Evolutionary conservation across 2,888 invertebrate species (phyloP), one percentile per base, ranked within the genome.

Genomic region (Mesopsocus fuscifrons): DNA sequence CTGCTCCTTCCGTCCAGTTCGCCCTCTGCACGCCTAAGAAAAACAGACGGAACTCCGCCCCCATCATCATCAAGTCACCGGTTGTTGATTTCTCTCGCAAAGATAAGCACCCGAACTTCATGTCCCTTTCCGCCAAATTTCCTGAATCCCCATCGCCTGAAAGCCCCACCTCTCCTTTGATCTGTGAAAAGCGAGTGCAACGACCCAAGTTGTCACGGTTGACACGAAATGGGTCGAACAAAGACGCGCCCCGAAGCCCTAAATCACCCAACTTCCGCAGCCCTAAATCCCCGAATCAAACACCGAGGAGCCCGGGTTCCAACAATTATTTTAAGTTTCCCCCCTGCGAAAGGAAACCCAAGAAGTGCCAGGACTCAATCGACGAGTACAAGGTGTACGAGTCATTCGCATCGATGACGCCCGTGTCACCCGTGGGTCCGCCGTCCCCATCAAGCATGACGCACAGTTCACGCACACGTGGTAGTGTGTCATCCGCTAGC

Each of bases 311-410:
- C 38, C 38, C 38, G 18, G 20, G 20, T 17, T 5, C 38, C 18
- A 5, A 17, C 18, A 38, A 38, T 20, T 38, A 38, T 20, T 38
- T 38, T 11, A 38, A 38, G 20, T 38, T 38, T 11, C 38, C 38
- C 9, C 38, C 38, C 13, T 38, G 20, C 20, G 38, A 38, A 20
- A 38, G 20, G 21, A 38, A 38, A 20, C 11, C 26, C 26, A 38
- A 38, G 20, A 38, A 38, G 18, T 5, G 17, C 20, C 20, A 17
- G 38, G 38, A 38, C 20, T 20, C 17, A 18, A 38, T 38, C 38
- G 38, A 38, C 38, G 38, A 38, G 21, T 38, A 38, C 38, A 21
- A 38, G 21, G 38, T 38, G 3, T 38, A 38, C 38, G 38, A 38
- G 21, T 20, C 9, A 18, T 38, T 20, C 18, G 8, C 38, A 4